Evolutionary conservation across 1,140 invertebrate genomes (phyloP), one percentile per base, ranked within the genome.

Genomic region (Leptinotarsa undecemlineata): DNA sequence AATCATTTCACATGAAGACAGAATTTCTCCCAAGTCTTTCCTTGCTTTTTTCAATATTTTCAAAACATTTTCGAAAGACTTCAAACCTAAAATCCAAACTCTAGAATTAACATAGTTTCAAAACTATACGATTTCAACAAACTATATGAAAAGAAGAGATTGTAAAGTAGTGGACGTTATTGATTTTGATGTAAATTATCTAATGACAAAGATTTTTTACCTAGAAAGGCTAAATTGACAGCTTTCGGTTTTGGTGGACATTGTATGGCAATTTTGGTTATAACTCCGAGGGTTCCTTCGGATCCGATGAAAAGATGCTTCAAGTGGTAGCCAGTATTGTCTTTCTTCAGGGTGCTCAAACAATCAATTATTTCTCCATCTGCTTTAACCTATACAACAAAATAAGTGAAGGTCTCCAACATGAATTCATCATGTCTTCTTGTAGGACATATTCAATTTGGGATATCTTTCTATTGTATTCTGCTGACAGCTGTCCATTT

Each of bases 291-390:
- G 1, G 97, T 98, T 57, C 98, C 98, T 88, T 99, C 98, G 1
- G 96, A 96, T 14, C 98, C 98, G 81, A 99, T 97, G 84, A 99
- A 99, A 72, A 99, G 83, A 84, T 99, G 97, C 84, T 98, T 98
- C 70, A 98, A 85, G 84, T 99, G 95, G 84, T 97, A 98, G 1
- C 97, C 97, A 0, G 97, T 99, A 82, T 99, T 99, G 83, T 99
- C 97, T 86, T 99, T 99, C 82, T 96, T 94, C 73, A 98, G 86
- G 5, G 91, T 89, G 76, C 91, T 93, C 81, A 99, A 87, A 75
- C 93, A 92, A 83, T 99, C 92, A n/a, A 99, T 83, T 2, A 99
- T 87, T 71, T 93, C 89, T 0, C 97, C 97, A 87, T 96, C 91
- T 5, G 97, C 94, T 85, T 95, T 89, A 3, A 99, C 96, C 91